Evolutionary conservation across 2,113 vertebrate species (phyloP), one percentile per base, ranked within the genome.

Genomic region (Sardina pilchardus): DNA sequence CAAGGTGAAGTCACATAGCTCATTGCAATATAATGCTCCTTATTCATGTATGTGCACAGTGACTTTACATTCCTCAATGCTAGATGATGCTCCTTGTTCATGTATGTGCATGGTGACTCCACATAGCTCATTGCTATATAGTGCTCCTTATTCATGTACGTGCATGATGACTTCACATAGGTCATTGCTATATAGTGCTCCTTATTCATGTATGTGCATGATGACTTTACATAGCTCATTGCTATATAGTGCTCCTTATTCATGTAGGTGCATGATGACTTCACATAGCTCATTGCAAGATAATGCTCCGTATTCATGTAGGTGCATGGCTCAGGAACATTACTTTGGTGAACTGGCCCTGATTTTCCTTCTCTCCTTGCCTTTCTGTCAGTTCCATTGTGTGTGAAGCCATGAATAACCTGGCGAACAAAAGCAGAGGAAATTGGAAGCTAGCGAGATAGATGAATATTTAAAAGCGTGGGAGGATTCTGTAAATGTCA

Each of bases 401-500:
- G 63, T 71, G 5, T 59, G 53, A 4, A 59, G 53, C 53, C 53
- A 71, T 71, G 63, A 71, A 71, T 71, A 30, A 71, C 34, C n/a
- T 12, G n/a, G 7, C 10, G 8, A 30, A 34, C 63, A 71, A 71
- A 34, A 34, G 63, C 63, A 30, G 9, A 10, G 8, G 63, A 71
- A 71, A 71, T 34, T 10, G 26, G 63, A 71, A 71, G 30, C 63
- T 14, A 71, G 56, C 42, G 12, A 86, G 45, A 82, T 43, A 2
- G 43, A 47, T 75, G 17, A 84, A 75, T 47, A 84, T 78, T 84
- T 84, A 26, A 59, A 67, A 34, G 26, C 67, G 19, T 6, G 42
- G 47, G 63, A 84, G n/a, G 59, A 45, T 45, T n/a, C 43, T 42
- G 53, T 47, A 78, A 78, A 78, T 84, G 47, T 19, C 53, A 59